Conservation (phyloP, 2,888 invertebrate genomes). For the Andrena minutula region DNA sequence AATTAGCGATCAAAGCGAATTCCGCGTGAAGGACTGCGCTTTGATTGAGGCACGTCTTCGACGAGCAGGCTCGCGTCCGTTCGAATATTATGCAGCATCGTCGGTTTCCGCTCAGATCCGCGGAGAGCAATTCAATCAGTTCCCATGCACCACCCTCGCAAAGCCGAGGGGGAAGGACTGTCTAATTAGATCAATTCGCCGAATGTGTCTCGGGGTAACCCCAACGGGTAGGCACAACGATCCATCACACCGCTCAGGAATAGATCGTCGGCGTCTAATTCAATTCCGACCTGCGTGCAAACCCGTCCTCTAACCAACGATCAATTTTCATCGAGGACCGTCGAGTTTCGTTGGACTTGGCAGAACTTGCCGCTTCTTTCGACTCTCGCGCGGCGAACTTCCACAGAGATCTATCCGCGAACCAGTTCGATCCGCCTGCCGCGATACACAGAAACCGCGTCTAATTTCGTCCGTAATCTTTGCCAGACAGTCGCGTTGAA, state of each 20-base stretch:
- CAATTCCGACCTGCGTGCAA: constrained; percentile 28
- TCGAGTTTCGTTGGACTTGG: not conserved
- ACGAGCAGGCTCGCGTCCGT: constrained; percentile 22
- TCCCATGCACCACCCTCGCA: constrained; percentile 6
- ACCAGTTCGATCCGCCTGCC: constrained; percentile 42
- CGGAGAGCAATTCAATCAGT: constrained; percentile 60
- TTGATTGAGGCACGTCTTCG: constrained; percentile 51
- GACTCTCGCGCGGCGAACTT: not conserved
- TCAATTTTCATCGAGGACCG: constrained; percentile 33
- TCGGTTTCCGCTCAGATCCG: constrained; percentile 11
- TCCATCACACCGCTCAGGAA: constrained; percentile 41
- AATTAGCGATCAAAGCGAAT: not conserved
- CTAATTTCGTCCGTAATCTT: constrained; percentile 40
- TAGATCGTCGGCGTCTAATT: constrained; percentile 61
- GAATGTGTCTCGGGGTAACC: constrained; percentile 58
- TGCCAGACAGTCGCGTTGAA: constrained; percentile 33
- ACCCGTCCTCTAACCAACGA: constrained; percentile 10
- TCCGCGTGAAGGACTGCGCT: constrained; percentile 23
- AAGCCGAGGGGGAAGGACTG: constrained; percentile 44
- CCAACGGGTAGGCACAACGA: constrained; percentile 45
- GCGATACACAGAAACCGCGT: constrained; percentile 25
- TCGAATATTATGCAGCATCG: constrained; percentile 30
- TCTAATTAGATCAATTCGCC: constrained; percentile 66
- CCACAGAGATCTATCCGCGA: not conserved
- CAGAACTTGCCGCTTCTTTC: not conserved